phyloP scores from a whole-genome alignment of 2,797 vertebrate genomes.

The Rhabdomys pumilio region DNA sequence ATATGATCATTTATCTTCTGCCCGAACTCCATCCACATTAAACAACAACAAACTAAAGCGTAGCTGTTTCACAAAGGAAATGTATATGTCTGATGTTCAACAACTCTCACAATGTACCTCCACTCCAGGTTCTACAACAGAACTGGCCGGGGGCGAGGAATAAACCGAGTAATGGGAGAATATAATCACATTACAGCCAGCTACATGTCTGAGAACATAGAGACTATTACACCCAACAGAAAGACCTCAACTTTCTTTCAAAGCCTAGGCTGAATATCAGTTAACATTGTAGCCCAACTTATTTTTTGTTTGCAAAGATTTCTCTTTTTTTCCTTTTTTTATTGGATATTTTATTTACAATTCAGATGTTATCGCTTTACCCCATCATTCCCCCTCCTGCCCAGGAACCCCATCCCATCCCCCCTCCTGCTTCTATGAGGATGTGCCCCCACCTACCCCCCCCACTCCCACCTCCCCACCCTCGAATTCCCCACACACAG shows the following conservation, averaged over 20 bases:
- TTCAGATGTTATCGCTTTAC: no score
- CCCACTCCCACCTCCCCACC: no score
- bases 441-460: no score
- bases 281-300: not conserved
- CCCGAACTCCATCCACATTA: not conserved
- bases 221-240: not conserved
- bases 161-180: not conserved
- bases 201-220: not conserved
- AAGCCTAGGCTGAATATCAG: not conserved
- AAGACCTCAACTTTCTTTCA: slow-evolving; percentile 8
- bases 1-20: not conserved
- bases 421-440: no score
- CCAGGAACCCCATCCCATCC: no score
- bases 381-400: no score
- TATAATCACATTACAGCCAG: not conserved
- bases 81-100: not conserved
- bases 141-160: not conserved
- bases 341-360: no score
- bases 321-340: not conserved
- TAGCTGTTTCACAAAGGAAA: slow-evolving; percentile 4
- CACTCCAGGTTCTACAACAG: not conserved
- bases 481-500: no score
- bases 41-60: not conserved
- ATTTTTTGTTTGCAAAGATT: slow-evolving; percentile 38
- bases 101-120: not conserved